Evolutionary conservation across 1,140 invertebrate genomes (phyloP), one percentile per base, ranked within the genome.

Genomic region (Ceratina calcarata): DNA sequence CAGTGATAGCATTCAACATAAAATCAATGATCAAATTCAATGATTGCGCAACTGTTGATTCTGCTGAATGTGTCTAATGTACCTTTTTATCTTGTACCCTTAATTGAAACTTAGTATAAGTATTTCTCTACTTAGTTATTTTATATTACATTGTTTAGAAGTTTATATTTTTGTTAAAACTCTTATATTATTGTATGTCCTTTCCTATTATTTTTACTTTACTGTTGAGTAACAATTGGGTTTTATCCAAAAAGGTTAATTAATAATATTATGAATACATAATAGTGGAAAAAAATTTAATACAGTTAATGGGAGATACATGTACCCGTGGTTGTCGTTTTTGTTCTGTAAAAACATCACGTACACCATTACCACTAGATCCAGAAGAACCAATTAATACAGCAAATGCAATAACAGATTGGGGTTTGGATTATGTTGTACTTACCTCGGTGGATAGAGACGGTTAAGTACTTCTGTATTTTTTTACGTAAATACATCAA

Each of bases 371-470:
- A 15, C 96, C 97, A 0, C 94, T 98, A 13, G 98, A 99, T 94
- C 95, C 96, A 0, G 93, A 96, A 71, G 99, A 99, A 93, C 99
- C 99, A 12, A 87, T 94, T 7, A 98, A 99, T 92, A 99, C 99
- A 6, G 99, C 98, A 2, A 94, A 93, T 77, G 99, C 99, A 3
- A 97, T 99, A 85, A 95, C 96, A 65, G 95, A 97, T 61, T 99
- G 99, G 99, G 98, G 98, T 15, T 93, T 99, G 13, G 98, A 99
- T 91, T 99, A 99, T 93, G 96, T 99, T 79, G 99, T 99, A 24
- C 92, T 99, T 3, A 99, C 99, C 4, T 99, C 98, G 18, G 99
- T 99, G 0, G 99, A 99, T 92, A 94, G 99, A 91, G 99, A 99
- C 94, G 98, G 96, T 97, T 84, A 37, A 78, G 32, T 20, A 57